Evolutionary conservation across 2,888 invertebrate species (phyloP), one percentile per base, ranked within the genome.

Genomic region (Lapara coniferarum): DNA sequence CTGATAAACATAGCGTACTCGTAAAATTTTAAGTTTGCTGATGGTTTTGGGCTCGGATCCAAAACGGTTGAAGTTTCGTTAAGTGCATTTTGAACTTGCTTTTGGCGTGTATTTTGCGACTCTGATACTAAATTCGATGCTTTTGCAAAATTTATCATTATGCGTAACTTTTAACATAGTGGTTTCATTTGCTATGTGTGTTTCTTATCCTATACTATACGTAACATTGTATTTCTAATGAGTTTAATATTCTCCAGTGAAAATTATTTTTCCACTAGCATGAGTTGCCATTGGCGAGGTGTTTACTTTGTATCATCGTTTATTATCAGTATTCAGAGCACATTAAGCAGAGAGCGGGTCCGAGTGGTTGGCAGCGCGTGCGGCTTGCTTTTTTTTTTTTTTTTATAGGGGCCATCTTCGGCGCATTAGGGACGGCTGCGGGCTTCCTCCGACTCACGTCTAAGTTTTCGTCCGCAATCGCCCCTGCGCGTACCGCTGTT

Each of bases 301-400:
- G 16, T 63, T 63, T 63, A 46, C 59, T 46, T 63, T 63, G 46
- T 44, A 51, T 67, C 37, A 25, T 37, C 44, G 58, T 19, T 68
- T 55, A 69, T 72, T 72, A 76, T 74, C 72, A 71, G 68, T 71
- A 69, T 70, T 68, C 70, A 70, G 71, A 67, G 68, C 76, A 72
- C 74, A 73, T 75, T 74, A 56, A 67, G 71, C 51, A 49, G 16
- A 73, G 73, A 71, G 70, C 71, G 74, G 68, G 71, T 71, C 77
- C 68, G 74, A 77, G 77, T 80, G 78, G 81, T 81, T 82, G 81
- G 77, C 78, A 84, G 84, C 80, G 81, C 78, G 79, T 83, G 84
- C 79, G 80, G 81, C 78, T 78, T 83, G 84, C 79, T 80, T n/a
- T n/a, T n/a, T n/a, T n/a, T n/a, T n/a, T n/a, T n/a, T n/a, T n/a